These are phyloP conservation scores for Nyctereutes procyonoides DNA, from an alignment of 2,113 vertebrate genomes.

Conservation along the genomic window DNA sequence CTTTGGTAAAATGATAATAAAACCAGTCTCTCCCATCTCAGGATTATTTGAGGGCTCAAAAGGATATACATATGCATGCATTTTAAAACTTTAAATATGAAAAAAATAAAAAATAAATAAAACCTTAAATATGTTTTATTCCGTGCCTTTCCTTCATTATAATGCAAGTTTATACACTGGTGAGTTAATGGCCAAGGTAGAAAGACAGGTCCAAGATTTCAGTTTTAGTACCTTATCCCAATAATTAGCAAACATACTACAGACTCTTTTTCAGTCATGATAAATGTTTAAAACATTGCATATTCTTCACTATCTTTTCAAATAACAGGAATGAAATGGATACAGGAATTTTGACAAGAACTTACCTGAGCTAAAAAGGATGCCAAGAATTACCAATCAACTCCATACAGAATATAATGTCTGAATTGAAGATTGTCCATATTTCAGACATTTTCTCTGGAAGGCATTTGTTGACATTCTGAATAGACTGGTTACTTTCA, in stretches of 20 bases:
- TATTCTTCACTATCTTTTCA: not conserved
- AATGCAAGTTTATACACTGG: not conserved
- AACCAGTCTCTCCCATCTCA: not conserved
- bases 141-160: not conserved
- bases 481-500: not conserved
- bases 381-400: not conserved
- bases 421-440: not conserved
- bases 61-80: not conserved
- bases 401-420: conserved; percentile 20
- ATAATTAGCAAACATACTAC: not conserved
- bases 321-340: not conserved
- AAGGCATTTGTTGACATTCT: not conserved
- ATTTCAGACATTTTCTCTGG: not conserved
- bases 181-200: not conserved
- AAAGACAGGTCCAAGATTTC: not conserved
- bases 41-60: not conserved
- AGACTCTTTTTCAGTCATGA: not conserved
- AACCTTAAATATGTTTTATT: not conserved
- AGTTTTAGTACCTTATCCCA: not conserved
- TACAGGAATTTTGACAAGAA: not conserved
- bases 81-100: not conserved
- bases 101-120: not conserved
- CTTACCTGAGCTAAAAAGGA: not conserved
- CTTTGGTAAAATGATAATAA: conserved; percentile 4
- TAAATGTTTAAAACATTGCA: not conserved